Conservation (phyloP, 2,113 vertebrate species). For the Taurulus bubalis region DNA sequence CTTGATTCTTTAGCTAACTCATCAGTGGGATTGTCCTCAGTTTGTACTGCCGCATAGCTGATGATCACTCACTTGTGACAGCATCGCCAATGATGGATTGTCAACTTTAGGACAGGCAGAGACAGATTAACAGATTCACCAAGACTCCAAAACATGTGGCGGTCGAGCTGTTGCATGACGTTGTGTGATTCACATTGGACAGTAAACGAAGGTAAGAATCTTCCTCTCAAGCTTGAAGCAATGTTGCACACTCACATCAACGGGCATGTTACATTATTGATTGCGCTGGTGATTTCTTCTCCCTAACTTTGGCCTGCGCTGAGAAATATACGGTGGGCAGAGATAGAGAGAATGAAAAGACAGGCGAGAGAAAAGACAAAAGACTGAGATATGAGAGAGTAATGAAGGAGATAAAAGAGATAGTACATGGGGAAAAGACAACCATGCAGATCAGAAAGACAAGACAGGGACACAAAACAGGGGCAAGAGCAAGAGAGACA, state of each 20-base stretch:
- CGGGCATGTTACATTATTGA: slow-evolving; percentile 44
- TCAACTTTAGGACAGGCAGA: neutral
- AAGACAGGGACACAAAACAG: neutral
- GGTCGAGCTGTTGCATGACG: neutral
- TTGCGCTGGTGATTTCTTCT: slow-evolving; percentile 40
- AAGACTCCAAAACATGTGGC: neutral
- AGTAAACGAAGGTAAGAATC: neutral
- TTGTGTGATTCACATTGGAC: neutral
- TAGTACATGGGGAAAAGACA: neutral
- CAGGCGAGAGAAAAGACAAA: neutral
- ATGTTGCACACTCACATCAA: slow-evolving; percentile 26
- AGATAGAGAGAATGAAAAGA: neutral
- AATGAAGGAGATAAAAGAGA: neutral
- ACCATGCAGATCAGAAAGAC: neutral
- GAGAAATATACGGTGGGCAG: neutral
- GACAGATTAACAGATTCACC: neutral
- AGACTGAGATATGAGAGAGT: neutral
- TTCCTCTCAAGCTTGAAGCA: neutral
- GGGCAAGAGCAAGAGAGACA: neutral
- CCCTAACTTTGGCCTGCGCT: slow-evolving; percentile 43
- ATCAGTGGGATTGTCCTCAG: neutral
- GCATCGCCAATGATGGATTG: slow-evolving; percentile 14
- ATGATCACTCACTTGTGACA: slow-evolving; percentile 17
- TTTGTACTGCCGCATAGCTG: neutral
- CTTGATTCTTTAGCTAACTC: neutral